These are phyloP conservation scores for Globodera rostochiensis DNA, from an alignment of 1,140 invertebrate genomes.

Conservation along the genomic window DNA sequence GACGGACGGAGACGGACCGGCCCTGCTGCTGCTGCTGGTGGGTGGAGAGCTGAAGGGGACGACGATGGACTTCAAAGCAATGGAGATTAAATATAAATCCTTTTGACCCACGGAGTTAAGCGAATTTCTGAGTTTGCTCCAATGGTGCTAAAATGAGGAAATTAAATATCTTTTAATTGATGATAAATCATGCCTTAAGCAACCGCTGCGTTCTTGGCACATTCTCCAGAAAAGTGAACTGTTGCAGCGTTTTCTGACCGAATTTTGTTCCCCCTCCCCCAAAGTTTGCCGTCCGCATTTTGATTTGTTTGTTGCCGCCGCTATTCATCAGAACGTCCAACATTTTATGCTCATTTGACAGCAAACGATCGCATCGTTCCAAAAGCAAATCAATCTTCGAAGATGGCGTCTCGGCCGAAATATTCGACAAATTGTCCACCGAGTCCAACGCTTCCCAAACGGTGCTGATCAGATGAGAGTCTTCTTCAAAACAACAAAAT, in stretches of 20 bases:
- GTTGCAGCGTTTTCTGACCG: neutral
- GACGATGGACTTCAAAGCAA: neutral
- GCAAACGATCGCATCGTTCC: neutral
- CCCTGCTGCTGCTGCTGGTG: neutral
- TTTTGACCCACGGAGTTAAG: neutral
- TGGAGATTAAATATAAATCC: neutral
- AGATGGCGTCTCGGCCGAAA: neutral
- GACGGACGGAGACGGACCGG: neutral
- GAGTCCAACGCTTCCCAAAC: constrained; percentile 9
- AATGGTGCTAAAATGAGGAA: constrained; percentile 7
- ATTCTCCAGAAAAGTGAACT: neutral
- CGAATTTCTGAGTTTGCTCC: neutral
- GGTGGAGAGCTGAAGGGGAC: neutral
- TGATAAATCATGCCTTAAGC: neutral
- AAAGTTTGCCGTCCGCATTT: neutral
- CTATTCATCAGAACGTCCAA: neutral
- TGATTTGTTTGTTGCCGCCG: neutral
- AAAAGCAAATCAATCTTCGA: neutral
- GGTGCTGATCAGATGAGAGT: constrained; percentile 3
- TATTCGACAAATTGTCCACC: neutral
- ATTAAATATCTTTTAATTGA: neutral
- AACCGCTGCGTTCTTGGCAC: neutral
- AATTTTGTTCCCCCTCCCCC: no score
- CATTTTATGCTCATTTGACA: neutral
- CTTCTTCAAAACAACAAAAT: constrained; percentile 10